These are phyloP conservation scores for Nycticryphes semicollaris DNA, from an alignment of 2,113 vertebrate species.

Conservation along the genomic window DNA sequence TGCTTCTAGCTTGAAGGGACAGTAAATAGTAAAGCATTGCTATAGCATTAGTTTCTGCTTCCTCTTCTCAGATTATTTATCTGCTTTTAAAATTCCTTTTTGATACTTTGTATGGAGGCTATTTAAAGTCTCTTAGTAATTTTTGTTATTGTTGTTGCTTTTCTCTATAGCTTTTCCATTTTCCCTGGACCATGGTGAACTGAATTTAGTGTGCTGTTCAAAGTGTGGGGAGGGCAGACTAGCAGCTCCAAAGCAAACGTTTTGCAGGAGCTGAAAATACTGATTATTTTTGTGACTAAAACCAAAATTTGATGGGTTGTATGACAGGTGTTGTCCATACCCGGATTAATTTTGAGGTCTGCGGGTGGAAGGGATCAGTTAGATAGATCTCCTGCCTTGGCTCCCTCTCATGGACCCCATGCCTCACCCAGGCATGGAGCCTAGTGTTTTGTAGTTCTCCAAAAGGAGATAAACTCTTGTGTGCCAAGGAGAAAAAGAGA, in stretches of 20 bases:
- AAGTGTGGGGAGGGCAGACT: background rate
- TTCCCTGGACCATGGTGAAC: fast-evolving
- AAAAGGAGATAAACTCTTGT: background rate
- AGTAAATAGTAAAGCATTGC: background rate
- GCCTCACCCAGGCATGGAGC: fast-evolving
- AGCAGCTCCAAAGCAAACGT: background rate
- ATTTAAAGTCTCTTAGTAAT: background rate
- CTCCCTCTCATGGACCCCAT: background rate
- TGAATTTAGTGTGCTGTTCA: background rate
- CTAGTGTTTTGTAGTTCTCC: background rate
- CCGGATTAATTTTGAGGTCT: background rate
- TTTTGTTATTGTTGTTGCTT: background rate
- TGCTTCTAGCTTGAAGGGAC: background rate
- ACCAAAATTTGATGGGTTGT: fast-evolving
- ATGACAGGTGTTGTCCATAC: fast-evolving
- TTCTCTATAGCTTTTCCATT: background rate
- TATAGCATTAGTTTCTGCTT: background rate
- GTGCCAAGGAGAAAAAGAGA: background rate
- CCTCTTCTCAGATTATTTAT: background rate
- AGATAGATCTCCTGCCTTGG: background rate
- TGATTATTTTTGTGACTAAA: background rate
- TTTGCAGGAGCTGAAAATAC: background rate
- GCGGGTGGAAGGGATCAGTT: background rate
- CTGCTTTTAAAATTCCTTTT: background rate
- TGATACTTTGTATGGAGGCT: background rate